phyloP scores from a whole-genome alignment of 2,797 vertebrate genomes.

The Sebastes miniatus region DNA sequence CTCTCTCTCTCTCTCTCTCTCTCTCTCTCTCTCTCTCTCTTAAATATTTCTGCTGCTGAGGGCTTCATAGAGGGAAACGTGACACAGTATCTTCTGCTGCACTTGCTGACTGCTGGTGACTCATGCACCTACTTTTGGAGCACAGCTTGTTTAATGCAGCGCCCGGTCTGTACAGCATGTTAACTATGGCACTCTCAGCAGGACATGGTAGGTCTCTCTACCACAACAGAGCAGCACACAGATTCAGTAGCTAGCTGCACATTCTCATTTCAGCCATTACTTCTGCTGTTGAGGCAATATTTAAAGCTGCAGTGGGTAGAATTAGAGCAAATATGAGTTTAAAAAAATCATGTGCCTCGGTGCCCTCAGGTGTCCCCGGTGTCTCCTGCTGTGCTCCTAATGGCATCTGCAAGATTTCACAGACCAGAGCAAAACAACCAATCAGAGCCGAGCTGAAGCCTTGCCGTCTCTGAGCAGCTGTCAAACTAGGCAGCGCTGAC shows the following conservation, averaged over 20 bases:
- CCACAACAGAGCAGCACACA: conserved; percentile 21
- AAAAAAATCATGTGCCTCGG: no score
- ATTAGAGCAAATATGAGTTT: no score
- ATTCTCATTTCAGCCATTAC: conserved; percentile 14
- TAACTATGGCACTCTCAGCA: conserved; percentile 54
- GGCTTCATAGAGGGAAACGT: conserved; percentile 65
- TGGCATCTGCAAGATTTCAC: no score
- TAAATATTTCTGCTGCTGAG: conserved; percentile 46
- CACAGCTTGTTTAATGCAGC: conserved; percentile 63
- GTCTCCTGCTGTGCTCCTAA: no score
- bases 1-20: not conserved
- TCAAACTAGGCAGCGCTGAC: no score
- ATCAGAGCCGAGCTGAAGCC: no score
- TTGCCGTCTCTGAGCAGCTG: no score
- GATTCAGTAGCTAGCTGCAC: not conserved
- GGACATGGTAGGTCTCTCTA: conserved; percentile 25
- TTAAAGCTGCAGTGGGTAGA: not conserved
- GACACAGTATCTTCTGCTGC: conserved; percentile 72
- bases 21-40: not conserved
- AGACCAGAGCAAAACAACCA: no score
- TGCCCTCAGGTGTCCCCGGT: no score
- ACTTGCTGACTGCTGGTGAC: conserved; percentile 61
- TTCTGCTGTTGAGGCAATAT: not conserved
- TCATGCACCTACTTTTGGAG: conserved; percentile 71
- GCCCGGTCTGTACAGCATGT: conserved; percentile 59